Conservation (phyloP, 2,113 vertebrate species). For the Uropsilus gracilis region DNA sequence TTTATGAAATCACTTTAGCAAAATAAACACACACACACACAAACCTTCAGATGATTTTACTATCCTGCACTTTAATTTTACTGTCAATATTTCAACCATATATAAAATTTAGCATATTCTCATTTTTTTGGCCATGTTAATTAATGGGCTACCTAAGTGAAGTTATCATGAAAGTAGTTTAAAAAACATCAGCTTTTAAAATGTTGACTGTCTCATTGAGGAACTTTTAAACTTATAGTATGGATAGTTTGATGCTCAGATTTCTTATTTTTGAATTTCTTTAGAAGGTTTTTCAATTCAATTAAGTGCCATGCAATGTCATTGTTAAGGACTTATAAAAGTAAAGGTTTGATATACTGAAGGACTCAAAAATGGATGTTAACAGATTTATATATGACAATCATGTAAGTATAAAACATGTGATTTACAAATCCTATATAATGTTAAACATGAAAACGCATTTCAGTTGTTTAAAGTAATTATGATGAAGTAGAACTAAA, state of each 20-base stretch:
- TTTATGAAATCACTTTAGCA: background rate
- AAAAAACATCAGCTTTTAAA: background rate
- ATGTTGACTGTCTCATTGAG: background rate
- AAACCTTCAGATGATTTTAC: background rate
- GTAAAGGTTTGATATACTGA: background rate
- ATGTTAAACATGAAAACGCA: background rate
- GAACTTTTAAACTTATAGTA: background rate
- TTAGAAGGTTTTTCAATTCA: background rate
- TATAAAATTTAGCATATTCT: background rate
- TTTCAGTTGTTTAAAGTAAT: conserved; percentile 21
- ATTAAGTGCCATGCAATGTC: background rate
- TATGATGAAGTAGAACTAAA: background rate
- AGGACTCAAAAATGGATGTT: background rate
- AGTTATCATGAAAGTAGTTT: background rate
- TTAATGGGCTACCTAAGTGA: background rate
- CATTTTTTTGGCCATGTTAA: background rate
- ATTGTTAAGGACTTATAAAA: background rate
- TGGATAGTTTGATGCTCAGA: background rate
- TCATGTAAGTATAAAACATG: background rate
- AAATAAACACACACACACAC: background rate
- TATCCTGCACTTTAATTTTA: background rate
- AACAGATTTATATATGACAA: background rate
- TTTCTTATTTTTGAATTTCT: background rate
- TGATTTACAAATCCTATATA: background rate
- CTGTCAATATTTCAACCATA: background rate